These are phyloP conservation scores for Ophiodon elongatus DNA, from an alignment of 2,113 vertebrate species.

Conservation along the genomic window DNA sequence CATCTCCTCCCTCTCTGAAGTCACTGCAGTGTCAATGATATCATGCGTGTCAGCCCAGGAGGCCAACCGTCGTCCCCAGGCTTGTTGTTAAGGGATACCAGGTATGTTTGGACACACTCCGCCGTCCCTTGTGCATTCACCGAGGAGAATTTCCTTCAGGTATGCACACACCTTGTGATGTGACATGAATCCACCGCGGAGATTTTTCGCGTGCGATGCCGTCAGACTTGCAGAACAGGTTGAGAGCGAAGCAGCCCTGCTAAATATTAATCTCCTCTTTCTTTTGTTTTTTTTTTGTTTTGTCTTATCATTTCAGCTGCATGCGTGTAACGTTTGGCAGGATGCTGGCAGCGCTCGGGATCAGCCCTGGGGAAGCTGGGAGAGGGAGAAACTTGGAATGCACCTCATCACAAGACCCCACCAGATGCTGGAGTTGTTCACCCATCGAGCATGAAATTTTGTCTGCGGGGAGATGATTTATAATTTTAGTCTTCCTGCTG, in stretches of 20 bases:
- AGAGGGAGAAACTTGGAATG: slow-evolving; percentile 67
- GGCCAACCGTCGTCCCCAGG: slow-evolving; percentile 11
- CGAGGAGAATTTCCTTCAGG: slow-evolving; percentile 52
- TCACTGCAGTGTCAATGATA: slow-evolving; percentile 31
- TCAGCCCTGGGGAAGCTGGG: slow-evolving; percentile 64
- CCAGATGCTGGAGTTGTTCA: slow-evolving; percentile 82
- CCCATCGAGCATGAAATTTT: slow-evolving; percentile 82
- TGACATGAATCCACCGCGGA: slow-evolving; percentile 54
- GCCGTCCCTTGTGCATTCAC: slow-evolving; percentile 33
- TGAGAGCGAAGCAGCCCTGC: neutral
- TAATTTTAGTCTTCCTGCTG: slow-evolving; percentile 75
- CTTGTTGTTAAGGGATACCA: slow-evolving; percentile 59
- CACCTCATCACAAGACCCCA: slow-evolving; percentile 76
- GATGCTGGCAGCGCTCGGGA: slow-evolving; percentile 53
- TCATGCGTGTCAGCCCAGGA: slow-evolving; percentile 27
- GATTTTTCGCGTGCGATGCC: slow-evolving; percentile 36
- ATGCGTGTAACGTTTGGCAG: slow-evolving; percentile 64
- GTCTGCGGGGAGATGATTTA: slow-evolving; percentile 82
- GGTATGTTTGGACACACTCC: slow-evolving; percentile 61
- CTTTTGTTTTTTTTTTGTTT: slow-evolving; percentile 11
- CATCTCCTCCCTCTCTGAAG: slow-evolving; percentile 11
- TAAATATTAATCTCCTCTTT: slow-evolving; percentile 54
- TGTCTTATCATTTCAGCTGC: slow-evolving; percentile 67
- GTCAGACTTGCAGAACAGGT: slow-evolving; percentile 9
- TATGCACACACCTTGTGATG: slow-evolving; percentile 56